phyloP scores from a whole-genome alignment of 1,140 invertebrate species.

The Ips typographus region DNA sequence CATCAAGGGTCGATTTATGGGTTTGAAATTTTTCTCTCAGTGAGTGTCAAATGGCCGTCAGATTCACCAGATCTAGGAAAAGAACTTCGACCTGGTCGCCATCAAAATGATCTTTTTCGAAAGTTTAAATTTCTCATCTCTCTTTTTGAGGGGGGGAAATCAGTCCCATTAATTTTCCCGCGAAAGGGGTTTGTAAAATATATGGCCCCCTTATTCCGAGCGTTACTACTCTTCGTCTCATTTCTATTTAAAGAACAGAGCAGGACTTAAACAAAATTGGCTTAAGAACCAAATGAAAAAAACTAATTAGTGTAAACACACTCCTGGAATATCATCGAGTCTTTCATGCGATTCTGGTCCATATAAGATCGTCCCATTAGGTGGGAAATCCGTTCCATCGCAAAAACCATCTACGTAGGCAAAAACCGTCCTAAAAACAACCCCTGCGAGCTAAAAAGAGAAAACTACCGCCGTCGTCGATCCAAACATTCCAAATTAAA shows the following conservation, averaged over 20 bases:
- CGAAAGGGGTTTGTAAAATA: constrained; percentile 46
- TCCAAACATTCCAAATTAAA: constrained; percentile 46
- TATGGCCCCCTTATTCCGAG: constrained; percentile 35
- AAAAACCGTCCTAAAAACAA: constrained; percentile 40
- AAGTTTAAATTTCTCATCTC: constrained; percentile 46
- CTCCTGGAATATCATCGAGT: too few species aligned
- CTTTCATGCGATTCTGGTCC: too few species aligned
- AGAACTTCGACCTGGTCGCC: constrained; percentile 14
- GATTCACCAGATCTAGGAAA: constrained; percentile 1
- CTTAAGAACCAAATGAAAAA: neutral
- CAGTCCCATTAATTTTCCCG: constrained; percentile 46
- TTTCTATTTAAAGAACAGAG: constrained; percentile 6
- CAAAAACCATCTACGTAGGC: constrained; percentile 16
- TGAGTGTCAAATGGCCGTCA: constrained; percentile 1
- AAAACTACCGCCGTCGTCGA: constrained; percentile 30
- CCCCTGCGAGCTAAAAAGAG: constrained; percentile 40
- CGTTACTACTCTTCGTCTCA: constrained; percentile 22
- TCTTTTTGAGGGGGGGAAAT: constrained; percentile 16
- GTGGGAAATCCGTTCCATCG: neutral
- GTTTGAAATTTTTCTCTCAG: constrained; percentile 14
- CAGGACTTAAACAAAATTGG: constrained; percentile 1
- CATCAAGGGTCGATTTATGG: constrained; percentile 27
- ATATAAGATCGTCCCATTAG: neutral
- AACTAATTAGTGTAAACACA: too few species aligned
- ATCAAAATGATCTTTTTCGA: constrained; percentile 26